Evolutionary conservation across 2,888 invertebrate genomes (phyloP).

Genomic region (Drosophila ustulata): DNA sequence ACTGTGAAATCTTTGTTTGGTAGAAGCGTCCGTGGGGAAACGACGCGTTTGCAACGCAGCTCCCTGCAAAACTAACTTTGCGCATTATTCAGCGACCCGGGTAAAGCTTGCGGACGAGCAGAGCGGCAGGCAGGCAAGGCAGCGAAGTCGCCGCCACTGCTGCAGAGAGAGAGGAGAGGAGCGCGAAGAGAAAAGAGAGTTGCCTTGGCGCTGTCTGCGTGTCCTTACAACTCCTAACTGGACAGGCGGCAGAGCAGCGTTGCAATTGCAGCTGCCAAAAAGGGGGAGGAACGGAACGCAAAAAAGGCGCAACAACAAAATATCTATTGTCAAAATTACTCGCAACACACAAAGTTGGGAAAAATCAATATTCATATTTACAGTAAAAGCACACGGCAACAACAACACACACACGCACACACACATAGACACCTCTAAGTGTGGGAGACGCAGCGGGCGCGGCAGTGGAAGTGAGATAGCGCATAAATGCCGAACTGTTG

Average conservation of each 20-base stretch:
- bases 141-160: conserved; percentile 10
- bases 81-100: conserved; percentile 80
- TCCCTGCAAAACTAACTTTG: conserved; percentile 80
- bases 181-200: background rate
- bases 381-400: conserved; percentile 42
- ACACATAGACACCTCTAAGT: background rate
- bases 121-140: conserved; percentile 12
- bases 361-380: conserved; percentile 78
- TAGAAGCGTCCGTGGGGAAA: conserved; percentile 26
- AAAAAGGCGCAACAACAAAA: conserved; percentile 22
- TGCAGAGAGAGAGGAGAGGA: conserved; percentile 34
- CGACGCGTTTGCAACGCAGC: conserved; percentile 73
- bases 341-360: conserved; percentile 36
- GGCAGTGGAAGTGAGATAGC: conserved; percentile 33
- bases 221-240: conserved; percentile 7
- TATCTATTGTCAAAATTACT: conserved; percentile 32
- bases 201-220: conserved; percentile 2
- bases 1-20: conserved; percentile 1
- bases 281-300: background rate
- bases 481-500: conserved; percentile 80
- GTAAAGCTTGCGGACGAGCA: conserved; percentile 61
- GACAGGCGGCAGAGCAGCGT: conserved; percentile 8
- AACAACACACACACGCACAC: conserved; percentile 18
- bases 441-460: conserved; percentile 1
- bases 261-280: conserved; percentile 30